These are phyloP conservation scores for Protomyctophum bolini DNA, from an alignment of 2,113 vertebrate genomes.

Conservation along the genomic window DNA sequence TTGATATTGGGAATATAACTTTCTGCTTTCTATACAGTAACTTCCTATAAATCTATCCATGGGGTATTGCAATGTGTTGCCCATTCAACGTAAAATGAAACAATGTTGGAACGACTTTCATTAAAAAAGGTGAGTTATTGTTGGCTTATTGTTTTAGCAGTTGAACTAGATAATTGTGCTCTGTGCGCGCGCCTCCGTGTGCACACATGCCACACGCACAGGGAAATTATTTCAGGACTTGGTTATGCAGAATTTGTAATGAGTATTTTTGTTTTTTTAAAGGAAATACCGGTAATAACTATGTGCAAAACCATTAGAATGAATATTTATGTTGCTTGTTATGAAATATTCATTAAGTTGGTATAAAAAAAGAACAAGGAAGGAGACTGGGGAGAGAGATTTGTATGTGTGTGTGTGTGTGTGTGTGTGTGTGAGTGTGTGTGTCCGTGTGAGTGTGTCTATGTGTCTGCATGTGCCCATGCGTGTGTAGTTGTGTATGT, in stretches of 20 bases:
- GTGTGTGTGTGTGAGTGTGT: conserved; percentile 34
- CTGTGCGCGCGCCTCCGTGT: no score
- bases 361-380: conserved; percentile 76
- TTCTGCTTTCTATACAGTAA: conserved; percentile 1
- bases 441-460: conserved; percentile 7
- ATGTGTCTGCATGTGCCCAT: conserved; percentile 46
- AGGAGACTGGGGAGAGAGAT: conserved; percentile 49
- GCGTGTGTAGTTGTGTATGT: background rate
- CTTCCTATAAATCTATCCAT: conserved; percentile 14
- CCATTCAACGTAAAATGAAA: conserved; percentile 20
- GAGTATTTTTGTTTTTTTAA: conserved; percentile 94
- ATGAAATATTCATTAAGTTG: conserved; percentile 99
- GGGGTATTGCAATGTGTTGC: background rate
- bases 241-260: conserved; percentile 93
- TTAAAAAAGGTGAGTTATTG: conserved; percentile 34
- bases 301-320: conserved; percentile 97
- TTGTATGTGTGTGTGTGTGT: conserved; percentile 56
- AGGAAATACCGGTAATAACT: conserved; percentile 95
- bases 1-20: conserved; percentile 52
- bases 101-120: conserved; percentile 1
- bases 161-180: conserved; percentile 57
- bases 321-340: conserved; percentile 96
- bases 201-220: background rate
- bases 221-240: conserved; percentile 71
- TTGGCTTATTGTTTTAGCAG: conserved; percentile 43